Conservation (phyloP, 2,113 vertebrate genomes). For the Galemys pyrenaicus region DNA sequence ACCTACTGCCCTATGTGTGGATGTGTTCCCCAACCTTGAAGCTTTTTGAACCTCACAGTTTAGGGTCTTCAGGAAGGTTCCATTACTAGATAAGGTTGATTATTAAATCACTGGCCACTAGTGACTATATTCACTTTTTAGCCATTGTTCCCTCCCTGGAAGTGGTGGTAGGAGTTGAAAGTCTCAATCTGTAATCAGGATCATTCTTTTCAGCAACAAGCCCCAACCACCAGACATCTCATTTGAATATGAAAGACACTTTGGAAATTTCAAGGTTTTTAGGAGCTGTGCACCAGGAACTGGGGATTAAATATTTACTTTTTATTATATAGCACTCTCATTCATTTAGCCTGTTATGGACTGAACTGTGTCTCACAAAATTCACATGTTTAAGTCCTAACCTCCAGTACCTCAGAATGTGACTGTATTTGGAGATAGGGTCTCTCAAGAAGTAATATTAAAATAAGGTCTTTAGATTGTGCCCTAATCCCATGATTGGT, state of each 20-base stretch:
- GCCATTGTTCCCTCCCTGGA: neutral
- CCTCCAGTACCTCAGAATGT: too few relatives aligned
- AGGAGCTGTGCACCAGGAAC: neutral
- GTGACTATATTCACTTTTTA: too few relatives aligned
- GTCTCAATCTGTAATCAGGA: neutral
- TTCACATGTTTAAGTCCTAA: neutral
- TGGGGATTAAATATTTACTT: neutral
- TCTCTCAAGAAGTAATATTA: neutral
- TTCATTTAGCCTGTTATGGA: neutral
- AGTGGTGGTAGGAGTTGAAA: neutral
- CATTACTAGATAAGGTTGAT: neutral
- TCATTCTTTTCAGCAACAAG: neutral
- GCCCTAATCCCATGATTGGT: neutral
- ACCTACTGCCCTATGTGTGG: neutral
- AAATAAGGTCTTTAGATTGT: neutral
- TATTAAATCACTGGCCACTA: neutral
- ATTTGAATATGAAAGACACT: neutral
- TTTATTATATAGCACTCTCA: neutral
- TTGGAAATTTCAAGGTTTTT: neutral
- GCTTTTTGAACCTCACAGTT: too few relatives aligned
- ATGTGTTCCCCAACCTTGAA: neutral
- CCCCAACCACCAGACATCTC: neutral
- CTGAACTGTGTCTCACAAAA: neutral
- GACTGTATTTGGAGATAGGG: too few relatives aligned
- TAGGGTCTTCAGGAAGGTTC: neutral